A percentile compares a stretch with the other conserved stretches of the same genome.
These are phyloP conservation scores for Borostomias antarcticus DNA, from an alignment of 2,797 vertebrate species.

Conservation along the genomic window DNA sequence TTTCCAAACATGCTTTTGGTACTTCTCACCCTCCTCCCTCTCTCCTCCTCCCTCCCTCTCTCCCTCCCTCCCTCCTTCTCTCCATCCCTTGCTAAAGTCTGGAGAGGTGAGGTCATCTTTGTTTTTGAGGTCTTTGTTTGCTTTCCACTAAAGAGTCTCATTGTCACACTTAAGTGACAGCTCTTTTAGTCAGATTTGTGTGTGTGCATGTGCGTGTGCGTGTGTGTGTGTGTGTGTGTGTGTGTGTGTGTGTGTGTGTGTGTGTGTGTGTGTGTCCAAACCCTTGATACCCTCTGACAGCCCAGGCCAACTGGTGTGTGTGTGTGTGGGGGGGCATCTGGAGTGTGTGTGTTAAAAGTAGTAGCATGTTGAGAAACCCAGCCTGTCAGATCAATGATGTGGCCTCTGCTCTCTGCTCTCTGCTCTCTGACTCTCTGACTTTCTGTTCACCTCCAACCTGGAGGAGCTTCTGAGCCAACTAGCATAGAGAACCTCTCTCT, in stretches of 20 bases:
- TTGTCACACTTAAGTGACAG: conserved; percentile 24
- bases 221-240: conserved; percentile 5
- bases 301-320: conserved; percentile 15
- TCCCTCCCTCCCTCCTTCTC: too few species aligned
- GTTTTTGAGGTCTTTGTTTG: conserved; percentile 22
- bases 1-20: conserved; percentile 22
- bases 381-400: conserved; percentile 11
- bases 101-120: conserved; percentile 28
- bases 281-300: not conserved
- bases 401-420: too few species aligned
- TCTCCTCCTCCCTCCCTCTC: not conserved
- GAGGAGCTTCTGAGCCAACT: too few species aligned
- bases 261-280: too few species aligned
- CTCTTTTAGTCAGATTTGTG: too few species aligned
- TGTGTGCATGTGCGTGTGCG: too few species aligned
- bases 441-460: conserved; percentile 1
- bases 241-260: conserved; percentile 23
- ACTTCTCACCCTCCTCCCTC: conserved; percentile 2
- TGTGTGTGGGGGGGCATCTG: too few species aligned
- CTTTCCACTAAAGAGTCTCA: conserved; percentile 6
- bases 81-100: too few species aligned
- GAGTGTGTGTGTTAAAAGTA: conserved; percentile 20
- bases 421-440: too few species aligned
- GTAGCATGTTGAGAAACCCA: conserved; percentile 18
- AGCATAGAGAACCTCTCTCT: too few species aligned